phyloP scores from a whole-genome alignment of 2,888 invertebrate genomes.

The Aricia artaxerxes region DNA sequence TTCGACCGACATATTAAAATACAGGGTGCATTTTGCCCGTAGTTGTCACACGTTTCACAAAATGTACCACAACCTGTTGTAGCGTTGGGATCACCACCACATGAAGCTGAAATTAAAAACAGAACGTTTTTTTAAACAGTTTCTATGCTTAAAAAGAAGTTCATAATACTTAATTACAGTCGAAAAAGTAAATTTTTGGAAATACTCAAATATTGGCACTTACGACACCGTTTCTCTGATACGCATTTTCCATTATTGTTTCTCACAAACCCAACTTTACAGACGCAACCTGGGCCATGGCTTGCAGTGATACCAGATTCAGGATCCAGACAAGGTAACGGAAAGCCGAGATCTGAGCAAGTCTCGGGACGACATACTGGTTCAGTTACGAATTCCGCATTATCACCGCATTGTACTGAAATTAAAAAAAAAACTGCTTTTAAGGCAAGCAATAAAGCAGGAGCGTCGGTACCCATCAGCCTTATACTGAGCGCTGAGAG shows the following conservation, averaged over 20 bases:
- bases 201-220: background rate
- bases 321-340: constrained; percentile 4
- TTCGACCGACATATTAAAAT: background rate
- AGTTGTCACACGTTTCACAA: constrained; percentile 42
- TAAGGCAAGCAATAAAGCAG: too few relatives aligned
- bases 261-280: constrained; percentile 27
- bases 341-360: background rate
- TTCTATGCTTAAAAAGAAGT: too few relatives aligned
- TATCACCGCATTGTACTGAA: constrained; percentile 24
- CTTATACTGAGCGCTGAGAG: too few relatives aligned
- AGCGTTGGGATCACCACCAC: constrained; percentile 48
- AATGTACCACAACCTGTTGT: constrained; percentile 42
- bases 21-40: constrained; percentile 38
- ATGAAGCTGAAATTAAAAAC: constrained; percentile 36
- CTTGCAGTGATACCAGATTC: background rate
- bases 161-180: too few relatives aligned
- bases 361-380: constrained; percentile 45
- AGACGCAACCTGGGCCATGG: constrained; percentile 23
- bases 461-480: too few relatives aligned
- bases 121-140: too few relatives aligned
- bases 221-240: constrained; percentile 21
- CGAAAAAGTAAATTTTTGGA: too few relatives aligned
- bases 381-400: constrained; percentile 35
- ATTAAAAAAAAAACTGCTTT: background rate
- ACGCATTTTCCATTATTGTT: constrained; percentile 9